These are phyloP conservation scores for Babyrousa celebensis DNA, from an alignment of 2,797 vertebrate species.

Conservation along the genomic window DNA sequence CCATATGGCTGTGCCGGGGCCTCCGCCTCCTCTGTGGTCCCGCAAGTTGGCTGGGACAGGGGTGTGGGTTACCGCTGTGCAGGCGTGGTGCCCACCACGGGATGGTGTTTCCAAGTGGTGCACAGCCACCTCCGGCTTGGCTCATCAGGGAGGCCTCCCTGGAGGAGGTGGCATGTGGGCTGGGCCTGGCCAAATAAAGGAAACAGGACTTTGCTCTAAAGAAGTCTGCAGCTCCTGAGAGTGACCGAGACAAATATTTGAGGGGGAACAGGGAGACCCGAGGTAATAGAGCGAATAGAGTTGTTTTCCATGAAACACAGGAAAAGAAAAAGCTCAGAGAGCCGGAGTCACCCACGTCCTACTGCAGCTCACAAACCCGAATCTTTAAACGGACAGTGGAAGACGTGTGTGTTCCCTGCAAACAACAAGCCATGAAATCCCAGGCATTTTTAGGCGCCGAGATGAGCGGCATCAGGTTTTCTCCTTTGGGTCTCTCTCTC, in stretches of 20 bases:
- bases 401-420: not conserved
- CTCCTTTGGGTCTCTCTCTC: not conserved
- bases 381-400: not conserved
- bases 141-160: slow-evolving; percentile 24
- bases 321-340: not conserved
- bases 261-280: not conserved
- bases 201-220: not conserved
- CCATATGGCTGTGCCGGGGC: too few relatives aligned
- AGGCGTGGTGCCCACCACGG: not conserved
- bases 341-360: not conserved
- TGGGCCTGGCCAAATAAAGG: not conserved
- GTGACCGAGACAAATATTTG: not conserved
- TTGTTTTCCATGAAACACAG: rapidly evolving
- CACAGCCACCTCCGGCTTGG: not conserved
- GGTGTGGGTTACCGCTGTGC: not conserved
- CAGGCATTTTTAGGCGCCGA: not conserved
- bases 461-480: rapidly evolving
- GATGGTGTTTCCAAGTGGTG: not conserved
- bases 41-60: not conserved
- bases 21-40: rapidly evolving
- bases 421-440: not conserved
- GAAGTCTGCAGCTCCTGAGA: not conserved
- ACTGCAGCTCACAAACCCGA: too few relatives aligned
- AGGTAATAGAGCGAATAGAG: rapidly evolving
- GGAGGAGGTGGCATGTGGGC: not conserved